Conservation (phyloP, 2,888 invertebrate genomes). For the Xestia c-nigrum region DNA sequence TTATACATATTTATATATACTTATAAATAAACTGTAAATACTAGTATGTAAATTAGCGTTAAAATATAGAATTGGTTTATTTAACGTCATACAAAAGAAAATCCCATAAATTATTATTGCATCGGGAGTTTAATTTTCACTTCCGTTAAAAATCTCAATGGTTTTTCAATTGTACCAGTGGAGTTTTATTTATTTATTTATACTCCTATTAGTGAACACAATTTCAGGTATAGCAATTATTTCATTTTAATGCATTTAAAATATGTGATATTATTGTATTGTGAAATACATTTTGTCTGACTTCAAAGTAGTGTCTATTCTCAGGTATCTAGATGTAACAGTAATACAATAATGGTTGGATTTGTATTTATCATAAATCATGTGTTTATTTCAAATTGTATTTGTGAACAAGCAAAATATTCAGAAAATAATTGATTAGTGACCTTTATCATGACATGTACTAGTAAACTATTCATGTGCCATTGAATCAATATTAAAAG, state of each 20-base stretch:
- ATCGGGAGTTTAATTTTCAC: slow-evolving; percentile 88
- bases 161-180: slow-evolving; percentile 90
- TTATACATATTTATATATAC: slow-evolving; percentile 91
- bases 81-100: slow-evolving; percentile 89
- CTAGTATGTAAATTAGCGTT: slow-evolving; percentile 89
- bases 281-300: slow-evolving; percentile 90
- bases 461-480: slow-evolving; percentile 80
- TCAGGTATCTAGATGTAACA: slow-evolving; percentile 80
- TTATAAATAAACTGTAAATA: slow-evolving; percentile 91
- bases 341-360: slow-evolving; percentile 80
- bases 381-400: slow-evolving; percentile 71
- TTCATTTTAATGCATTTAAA: slow-evolving; percentile 89
- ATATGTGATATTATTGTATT: slow-evolving; percentile 90
- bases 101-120: slow-evolving; percentile 90
- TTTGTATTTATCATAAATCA: slow-evolving; percentile 77
- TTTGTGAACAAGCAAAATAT: slow-evolving; percentile 65
- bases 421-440: slow-evolving; percentile 67
- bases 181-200: slow-evolving; percentile 88
- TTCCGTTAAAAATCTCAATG: slow-evolving; percentile 90
- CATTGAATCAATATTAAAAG: slow-evolving; percentile 79
- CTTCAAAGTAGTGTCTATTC: slow-evolving; percentile 88
- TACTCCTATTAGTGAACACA: slow-evolving; percentile 81
- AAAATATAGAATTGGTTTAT: slow-evolving; percentile 90
- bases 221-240: slow-evolving; percentile 81
- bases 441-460: slow-evolving; percentile 68